These are phyloP conservation scores for Glossophaga mutica DNA, from an alignment of 2,797 vertebrate species.

Conservation along the genomic window DNA sequence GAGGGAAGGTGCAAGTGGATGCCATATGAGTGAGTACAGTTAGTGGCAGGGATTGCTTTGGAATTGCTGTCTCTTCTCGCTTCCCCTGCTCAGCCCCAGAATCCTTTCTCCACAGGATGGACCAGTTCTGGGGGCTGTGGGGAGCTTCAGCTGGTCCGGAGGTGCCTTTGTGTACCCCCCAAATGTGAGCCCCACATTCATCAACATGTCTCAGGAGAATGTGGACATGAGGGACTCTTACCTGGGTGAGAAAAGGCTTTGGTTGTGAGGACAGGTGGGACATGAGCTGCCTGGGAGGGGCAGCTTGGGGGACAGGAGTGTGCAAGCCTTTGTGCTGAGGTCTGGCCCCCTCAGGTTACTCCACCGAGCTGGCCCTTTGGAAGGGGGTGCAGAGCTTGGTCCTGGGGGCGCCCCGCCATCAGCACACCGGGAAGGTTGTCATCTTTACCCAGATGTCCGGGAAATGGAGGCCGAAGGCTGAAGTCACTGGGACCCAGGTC, in stretches of 20 bases:
- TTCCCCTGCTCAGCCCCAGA: not conserved
- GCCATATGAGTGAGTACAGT: not conserved
- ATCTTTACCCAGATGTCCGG: not conserved
- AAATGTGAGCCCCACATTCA: conserved; percentile 26
- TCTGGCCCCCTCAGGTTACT: conserved; percentile 59
- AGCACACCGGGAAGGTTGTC: conserved; percentile 65
- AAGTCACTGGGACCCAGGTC: conserved; percentile 68
- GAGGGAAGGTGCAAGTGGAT: not conserved
- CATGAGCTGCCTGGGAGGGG: not conserved
- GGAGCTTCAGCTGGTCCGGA: conserved; percentile 78
- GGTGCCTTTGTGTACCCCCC: conserved; percentile 65
- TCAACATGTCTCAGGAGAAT: conserved; percentile 64
- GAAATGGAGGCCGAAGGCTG: not conserved
- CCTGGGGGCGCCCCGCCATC: conserved; percentile 68
- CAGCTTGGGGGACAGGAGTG: rapidly evolving
- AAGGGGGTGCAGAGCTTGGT: conserved; percentile 51
- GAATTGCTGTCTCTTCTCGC: not conserved
- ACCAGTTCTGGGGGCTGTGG: conserved; percentile 73
- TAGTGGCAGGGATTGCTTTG: rapidly evolving
- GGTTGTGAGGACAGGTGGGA: not conserved
- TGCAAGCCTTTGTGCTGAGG: not conserved
- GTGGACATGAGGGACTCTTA: conserved; percentile 75
- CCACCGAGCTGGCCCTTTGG: conserved; percentile 7
- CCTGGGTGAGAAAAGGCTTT: conserved; percentile 66
- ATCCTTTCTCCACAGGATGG: conserved; percentile 66